These are phyloP conservation scores for Hirudo medicinalis DNA, from an alignment of 1,140 invertebrate genomes.

Conservation along the genomic window DNA sequence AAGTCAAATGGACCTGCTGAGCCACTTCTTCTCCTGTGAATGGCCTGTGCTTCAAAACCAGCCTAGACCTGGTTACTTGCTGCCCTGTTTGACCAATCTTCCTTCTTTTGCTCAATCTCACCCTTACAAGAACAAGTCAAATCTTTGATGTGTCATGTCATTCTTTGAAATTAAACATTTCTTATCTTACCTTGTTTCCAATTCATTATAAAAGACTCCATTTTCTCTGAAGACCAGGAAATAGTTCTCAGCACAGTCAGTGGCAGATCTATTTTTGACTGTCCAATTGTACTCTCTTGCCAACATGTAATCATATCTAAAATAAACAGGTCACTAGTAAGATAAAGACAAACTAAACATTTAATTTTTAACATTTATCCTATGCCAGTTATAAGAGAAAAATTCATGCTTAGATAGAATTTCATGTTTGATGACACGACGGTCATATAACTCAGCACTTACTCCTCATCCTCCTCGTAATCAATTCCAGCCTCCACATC, in stretches of 20 bases:
- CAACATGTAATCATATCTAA: slow-evolving; percentile 38
- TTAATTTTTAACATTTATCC: no score
- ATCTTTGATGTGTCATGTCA: background rate
- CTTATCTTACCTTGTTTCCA: slow-evolving; percentile 65
- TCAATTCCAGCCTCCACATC: slow-evolving; percentile 63
- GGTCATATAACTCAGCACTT: background rate
- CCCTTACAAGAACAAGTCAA: slow-evolving; percentile 44
- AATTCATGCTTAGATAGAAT: no score
- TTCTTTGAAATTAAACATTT: slow-evolving; percentile 11
- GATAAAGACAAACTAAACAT: background rate
- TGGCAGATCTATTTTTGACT: slow-evolving; percentile 87
- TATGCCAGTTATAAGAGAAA: no score
- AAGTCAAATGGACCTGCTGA: slow-evolving; percentile 52
- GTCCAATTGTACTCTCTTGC: slow-evolving; percentile 82
- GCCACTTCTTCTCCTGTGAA: slow-evolving; percentile 71
- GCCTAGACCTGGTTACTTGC: slow-evolving; percentile 56
- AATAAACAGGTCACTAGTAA: background rate
- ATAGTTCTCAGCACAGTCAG: slow-evolving; percentile 93
- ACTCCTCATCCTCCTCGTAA: slow-evolving; percentile 57
- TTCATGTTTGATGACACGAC: background rate
- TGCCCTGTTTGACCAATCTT: slow-evolving; percentile 41
- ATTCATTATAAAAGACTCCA: slow-evolving; percentile 86
- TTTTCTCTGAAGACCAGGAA: slow-evolving; percentile 82
- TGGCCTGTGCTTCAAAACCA: slow-evolving; percentile 77
- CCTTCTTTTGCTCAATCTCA: slow-evolving; percentile 73